Base-by-base conservation (phyloP, 2,113 vertebrate genomes). In the Lagenorhynchus albirostris region DNA sequence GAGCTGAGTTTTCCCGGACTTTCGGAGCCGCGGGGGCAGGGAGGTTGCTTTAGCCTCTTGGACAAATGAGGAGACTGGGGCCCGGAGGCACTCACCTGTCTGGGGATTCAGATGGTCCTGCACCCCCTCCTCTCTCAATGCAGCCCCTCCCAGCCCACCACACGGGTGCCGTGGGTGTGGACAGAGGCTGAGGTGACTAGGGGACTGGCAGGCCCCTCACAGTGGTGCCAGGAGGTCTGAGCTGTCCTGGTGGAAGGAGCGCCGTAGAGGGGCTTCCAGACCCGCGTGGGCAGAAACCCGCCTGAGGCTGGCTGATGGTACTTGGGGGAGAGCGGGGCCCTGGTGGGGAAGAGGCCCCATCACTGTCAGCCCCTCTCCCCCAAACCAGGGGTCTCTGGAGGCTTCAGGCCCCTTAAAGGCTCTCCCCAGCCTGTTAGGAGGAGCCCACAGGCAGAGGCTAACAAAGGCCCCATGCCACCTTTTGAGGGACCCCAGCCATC, bases 211-310 rank as follows among this genome's bases (percentile, higher is more conserved):
- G 58, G 21, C 17, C 62, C 33, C 47, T 33, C 25, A 8, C 31
- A 25, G 71, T 31, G 41, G 26, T 14, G 17, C 3, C 31, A 1
- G 17, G 0, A 33, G 62, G 15, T 38, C 84, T 33, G 38, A 93
- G 71, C n/a, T 29, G 9, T 33, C n/a, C 21, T 3, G 2, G 3
- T 18, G 3, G 26, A 14, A 31, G 26, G 68, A 8, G 26, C 3
- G 8, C 63, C 6, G 12, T 11, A 0, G 2, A 71, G 33, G 18
- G 70, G 14, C n/a, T 41, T 58, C 17, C 20, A 3, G 36, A 26
- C 29, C 31, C 0, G 4, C 12, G 2, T 0, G 0, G 33, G 20
- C 9, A 25, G 50, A 70, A 20, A 8, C 23, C 55, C 7, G 3
- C 50, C 11, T 12, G 0, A 14, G 4, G 12, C 47, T 2, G 0